Evolutionary conservation across 2,797 vertebrate genomes (phyloP).

Genomic region (Calcarius lapponicus): DNA sequence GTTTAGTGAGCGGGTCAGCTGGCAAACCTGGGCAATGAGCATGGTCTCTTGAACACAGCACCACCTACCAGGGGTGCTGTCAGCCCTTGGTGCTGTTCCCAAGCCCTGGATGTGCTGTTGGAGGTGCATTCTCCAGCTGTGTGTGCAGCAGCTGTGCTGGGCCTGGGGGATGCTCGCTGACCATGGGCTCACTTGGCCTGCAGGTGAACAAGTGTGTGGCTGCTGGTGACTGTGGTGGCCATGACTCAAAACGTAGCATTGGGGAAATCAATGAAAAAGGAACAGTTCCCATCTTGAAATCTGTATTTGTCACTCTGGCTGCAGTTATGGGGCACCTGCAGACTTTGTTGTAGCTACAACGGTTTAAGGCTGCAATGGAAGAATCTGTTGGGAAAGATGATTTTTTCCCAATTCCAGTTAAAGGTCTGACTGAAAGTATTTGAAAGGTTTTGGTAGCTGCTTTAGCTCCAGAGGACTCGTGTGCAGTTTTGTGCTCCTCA

Average conservation of each 20-base stretch:
- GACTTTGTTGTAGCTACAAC: not conserved
- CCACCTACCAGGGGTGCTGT: not conserved
- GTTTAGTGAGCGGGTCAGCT: not conserved
- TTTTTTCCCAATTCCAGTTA: not conserved
- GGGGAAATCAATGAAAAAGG: not conserved
- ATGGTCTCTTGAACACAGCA: not conserved
- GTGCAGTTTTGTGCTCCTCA: not conserved
- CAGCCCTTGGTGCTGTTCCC: not conserved
- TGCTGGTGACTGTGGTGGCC: not conserved
- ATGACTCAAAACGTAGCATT: not conserved
- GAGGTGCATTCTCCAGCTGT: not conserved
- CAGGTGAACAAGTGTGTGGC: not conserved
- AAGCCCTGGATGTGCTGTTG: rapidly evolving
- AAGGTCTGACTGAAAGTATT: not conserved
- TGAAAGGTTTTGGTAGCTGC: not conserved
- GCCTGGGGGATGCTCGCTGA: not conserved
- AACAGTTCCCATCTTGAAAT: rapidly evolving
- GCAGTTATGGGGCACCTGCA: not conserved
- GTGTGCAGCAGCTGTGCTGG: not conserved
- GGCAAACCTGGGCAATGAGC: not conserved
- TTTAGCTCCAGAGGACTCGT: not conserved
- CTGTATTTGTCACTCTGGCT: not conserved
- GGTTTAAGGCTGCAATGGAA: not conserved
- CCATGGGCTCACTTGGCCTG: not conserved
- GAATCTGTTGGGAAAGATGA: not conserved